Conservation (phyloP, 2,888 invertebrate species). For the Xylota segnis region DNA sequence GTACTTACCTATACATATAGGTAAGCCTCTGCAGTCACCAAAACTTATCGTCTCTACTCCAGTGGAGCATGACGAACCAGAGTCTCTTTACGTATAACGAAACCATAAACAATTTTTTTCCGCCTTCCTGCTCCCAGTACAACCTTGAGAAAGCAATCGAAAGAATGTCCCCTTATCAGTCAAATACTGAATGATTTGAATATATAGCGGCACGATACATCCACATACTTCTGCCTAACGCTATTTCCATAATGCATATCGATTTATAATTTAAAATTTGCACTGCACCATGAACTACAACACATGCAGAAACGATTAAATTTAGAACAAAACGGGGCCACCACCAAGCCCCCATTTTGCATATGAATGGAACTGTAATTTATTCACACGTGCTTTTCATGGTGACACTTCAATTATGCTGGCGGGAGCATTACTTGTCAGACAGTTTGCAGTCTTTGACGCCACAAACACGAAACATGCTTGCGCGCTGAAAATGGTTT, state of each 20-base stretch:
- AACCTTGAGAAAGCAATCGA: conserved; percentile 8
- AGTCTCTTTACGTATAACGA: too few relatives aligned
- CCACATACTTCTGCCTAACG: neutral
- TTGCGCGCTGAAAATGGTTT: neutral
- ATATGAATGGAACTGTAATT: conserved; percentile 4
- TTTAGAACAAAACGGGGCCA: conserved; percentile 13
- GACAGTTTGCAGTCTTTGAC: conserved; percentile 12
- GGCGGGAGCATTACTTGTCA: conserved; percentile 9
- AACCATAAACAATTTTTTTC: neutral
- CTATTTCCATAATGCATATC: conserved; percentile 3
- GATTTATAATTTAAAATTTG: conserved; percentile 4
- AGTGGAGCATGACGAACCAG: conserved; percentile 3
- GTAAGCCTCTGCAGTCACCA: too few relatives aligned
- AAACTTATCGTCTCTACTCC: neutral
- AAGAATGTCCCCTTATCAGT: neutral
- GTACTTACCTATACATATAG: too few relatives aligned
- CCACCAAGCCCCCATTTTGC: conserved; percentile 2
- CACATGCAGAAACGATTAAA: conserved; percentile 1
- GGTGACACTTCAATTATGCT: conserved; percentile 31
- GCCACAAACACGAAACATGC: conserved; percentile 9
- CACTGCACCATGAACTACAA: neutral
- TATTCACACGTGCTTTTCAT: conserved; percentile 25
- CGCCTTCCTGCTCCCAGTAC: neutral
- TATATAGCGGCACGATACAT: neutral
- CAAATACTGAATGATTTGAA: neutral